Base-by-base conservation (phyloP, 2,888 invertebrate species). In the Thereva nobilitata region DNA sequence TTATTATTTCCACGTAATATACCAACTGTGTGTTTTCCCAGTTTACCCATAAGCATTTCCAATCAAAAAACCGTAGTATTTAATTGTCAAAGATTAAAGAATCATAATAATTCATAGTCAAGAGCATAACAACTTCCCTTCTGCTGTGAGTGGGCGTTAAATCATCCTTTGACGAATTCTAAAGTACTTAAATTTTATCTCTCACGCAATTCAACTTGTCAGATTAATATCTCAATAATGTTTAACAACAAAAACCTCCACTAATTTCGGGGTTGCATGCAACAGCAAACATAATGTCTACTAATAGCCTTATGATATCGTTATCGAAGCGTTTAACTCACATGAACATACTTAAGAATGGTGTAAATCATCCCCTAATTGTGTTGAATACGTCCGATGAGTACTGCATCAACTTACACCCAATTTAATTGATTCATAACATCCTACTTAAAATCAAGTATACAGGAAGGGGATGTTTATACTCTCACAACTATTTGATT, bases 401-500 rank as follows among this genome's bases (percentile, higher is more conserved):
- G 35, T 57, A 35, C 44, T 57, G 56, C 64, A 56, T 55, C 63
- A 55, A 57, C 23, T 67, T 64, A 57, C 56, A 50, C 56, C 67
- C 57, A 50, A 68, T 65, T 65, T 65, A 65, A 65, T 65, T 68
- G 61, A 66, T 65, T 55, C 37, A 68, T 57, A 45, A 68, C 65
- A 68, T 68, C 68, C 65, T 65, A 57, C 49, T 57, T 52, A 44
- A 6, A 12, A 23, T 23, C 23, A 23, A 34, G 53, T 52, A 52
- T 56, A 45, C 67, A 61, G 53, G 54, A 67, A 67, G 54, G 54
- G 45, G 53, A 61, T 55, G 53, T 45, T 49, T 65, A 34, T 23
- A 23, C 57, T 68, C 68, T 63, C 68, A 68, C 68, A 66, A 66
- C 66, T 68, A 68, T 68, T 68, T 49, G 66, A 64, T 68, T 68